Percentiles rank a stretch among this genome's conserved stretches.
These are phyloP conservation scores for Lemur catta DNA, from an alignment of 2,797 vertebrate genomes.

Conservation along the genomic window DNA sequence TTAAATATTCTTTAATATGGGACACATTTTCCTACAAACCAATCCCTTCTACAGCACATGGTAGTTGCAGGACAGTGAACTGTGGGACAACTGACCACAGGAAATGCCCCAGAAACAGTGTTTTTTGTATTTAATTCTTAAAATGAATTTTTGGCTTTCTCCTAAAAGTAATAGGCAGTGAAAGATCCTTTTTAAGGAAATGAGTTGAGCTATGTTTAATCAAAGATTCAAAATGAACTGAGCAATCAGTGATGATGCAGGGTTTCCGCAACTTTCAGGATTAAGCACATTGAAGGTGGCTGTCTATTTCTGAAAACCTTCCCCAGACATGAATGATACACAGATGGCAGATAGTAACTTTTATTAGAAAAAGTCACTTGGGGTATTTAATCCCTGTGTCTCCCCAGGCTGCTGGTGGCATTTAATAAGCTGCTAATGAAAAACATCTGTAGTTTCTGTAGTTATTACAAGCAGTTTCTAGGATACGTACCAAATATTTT, in stretches of 20 bases:
- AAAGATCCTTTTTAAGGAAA: conserved; percentile 22
- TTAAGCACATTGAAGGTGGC: neutral
- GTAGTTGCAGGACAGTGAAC: neutral
- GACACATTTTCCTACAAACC: neutral
- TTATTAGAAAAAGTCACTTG: neutral
- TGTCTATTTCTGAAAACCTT: neutral
- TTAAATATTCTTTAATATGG: neutral
- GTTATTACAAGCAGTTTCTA: conserved; percentile 39
- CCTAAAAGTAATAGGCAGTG: neutral
- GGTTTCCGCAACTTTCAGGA: neutral
- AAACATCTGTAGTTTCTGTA: conserved; percentile 48
- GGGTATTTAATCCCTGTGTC: neutral
- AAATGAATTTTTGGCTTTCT: neutral
- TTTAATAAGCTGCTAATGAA: conserved; percentile 26
- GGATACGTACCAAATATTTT: conserved; percentile 58
- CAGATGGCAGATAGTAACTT: neutral
- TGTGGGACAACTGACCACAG: neutral
- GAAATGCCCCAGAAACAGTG: neutral
- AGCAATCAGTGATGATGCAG: neutral
- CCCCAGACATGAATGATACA: neutral
- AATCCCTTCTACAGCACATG: neutral
- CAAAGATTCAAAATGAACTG: neutral
- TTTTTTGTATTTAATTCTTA: neutral
- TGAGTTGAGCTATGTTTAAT: neutral
- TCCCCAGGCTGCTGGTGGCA: neutral